Conservation (phyloP, 2,888 invertebrate species). For the Chesias legatella region DNA sequence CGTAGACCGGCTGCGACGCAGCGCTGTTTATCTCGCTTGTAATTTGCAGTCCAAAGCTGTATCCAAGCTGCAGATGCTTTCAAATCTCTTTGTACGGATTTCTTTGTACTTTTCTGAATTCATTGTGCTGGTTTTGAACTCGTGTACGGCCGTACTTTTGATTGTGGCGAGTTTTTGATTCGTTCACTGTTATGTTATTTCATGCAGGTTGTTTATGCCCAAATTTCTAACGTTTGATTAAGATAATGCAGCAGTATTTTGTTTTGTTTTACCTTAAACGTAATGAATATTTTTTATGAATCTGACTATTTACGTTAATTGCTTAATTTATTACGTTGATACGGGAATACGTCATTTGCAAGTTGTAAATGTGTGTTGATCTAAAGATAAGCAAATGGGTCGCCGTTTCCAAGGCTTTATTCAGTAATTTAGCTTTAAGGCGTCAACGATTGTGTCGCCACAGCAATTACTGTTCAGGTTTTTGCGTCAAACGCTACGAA, state of each 20-base stretch:
- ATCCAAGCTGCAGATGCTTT: constrained; percentile 71
- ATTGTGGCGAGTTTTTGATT: constrained; percentile 40
- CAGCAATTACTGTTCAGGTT: constrained; percentile 61
- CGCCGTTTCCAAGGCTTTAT: constrained; percentile 47
- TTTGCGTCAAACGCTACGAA: constrained; percentile 56
- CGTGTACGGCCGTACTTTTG: constrained; percentile 39
- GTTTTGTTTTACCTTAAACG: background rate
- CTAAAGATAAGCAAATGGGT: constrained; percentile 43
- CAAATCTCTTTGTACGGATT: constrained; percentile 69
- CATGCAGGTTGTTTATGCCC: no score
- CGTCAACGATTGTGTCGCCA: constrained; percentile 61
- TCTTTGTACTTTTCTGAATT: constrained; percentile 66
- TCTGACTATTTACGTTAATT: background rate
- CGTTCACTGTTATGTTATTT: no score
- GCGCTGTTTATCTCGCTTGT: constrained; percentile 65
- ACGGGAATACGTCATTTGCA: constrained; percentile 10
- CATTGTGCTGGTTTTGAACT: constrained; percentile 61
- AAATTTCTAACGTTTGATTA: no score
- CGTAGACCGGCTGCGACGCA: constrained; percentile 38
- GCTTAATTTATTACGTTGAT: constrained; percentile 10
- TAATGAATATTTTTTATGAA: background rate
- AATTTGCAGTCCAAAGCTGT: constrained; percentile 72
- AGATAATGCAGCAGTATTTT: constrained; percentile 4
- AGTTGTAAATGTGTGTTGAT: constrained; percentile 23
- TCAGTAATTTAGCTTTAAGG: constrained; percentile 56